phyloP scores from a whole-genome alignment of 2,113 vertebrate genomes.

The Oophaga pumilio region DNA sequence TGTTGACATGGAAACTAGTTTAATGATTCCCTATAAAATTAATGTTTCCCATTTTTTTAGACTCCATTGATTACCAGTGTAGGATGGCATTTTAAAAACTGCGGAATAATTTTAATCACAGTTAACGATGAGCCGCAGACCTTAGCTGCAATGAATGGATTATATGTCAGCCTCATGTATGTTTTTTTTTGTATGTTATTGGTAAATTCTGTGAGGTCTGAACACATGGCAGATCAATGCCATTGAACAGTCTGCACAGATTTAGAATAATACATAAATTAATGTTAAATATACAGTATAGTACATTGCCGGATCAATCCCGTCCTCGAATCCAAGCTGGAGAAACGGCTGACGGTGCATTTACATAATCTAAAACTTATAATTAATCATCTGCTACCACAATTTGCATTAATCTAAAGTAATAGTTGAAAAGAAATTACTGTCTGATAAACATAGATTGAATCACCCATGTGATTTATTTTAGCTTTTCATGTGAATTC shows the following conservation, averaged over 20 bases:
- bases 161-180: conserved; percentile 49
- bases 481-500: conserved; percentile 17
- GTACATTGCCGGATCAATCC: conserved; percentile 32
- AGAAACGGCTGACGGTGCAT: conserved; percentile 30
- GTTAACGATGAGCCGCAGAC: conserved; percentile 30
- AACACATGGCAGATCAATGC: conserved; percentile 40
- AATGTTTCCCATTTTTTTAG: conserved; percentile 15
- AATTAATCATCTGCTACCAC: conserved; percentile 38
- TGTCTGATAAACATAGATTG: conserved; percentile 41
- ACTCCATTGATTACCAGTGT: conserved; percentile 29
- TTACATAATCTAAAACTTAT: conserved; percentile 30
- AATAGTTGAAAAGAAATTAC: conserved; percentile 38
- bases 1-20: conserved; percentile 10
- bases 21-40: conserved; percentile 23
- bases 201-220: conserved; percentile 32
- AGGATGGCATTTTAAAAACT: conserved; percentile 48
- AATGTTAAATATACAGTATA: conserved; percentile 31
- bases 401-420: conserved; percentile 43
- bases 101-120: conserved; percentile 47
- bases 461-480: conserved; percentile 16
- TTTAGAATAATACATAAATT: conserved; percentile 53
- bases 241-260: conserved; percentile 37
- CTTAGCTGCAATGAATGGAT: conserved; percentile 19
- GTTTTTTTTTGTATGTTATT: conserved; percentile 48
- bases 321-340: background rate